Conservation (phyloP, 2,113 vertebrate genomes). For the Nibea coibor region DNA sequence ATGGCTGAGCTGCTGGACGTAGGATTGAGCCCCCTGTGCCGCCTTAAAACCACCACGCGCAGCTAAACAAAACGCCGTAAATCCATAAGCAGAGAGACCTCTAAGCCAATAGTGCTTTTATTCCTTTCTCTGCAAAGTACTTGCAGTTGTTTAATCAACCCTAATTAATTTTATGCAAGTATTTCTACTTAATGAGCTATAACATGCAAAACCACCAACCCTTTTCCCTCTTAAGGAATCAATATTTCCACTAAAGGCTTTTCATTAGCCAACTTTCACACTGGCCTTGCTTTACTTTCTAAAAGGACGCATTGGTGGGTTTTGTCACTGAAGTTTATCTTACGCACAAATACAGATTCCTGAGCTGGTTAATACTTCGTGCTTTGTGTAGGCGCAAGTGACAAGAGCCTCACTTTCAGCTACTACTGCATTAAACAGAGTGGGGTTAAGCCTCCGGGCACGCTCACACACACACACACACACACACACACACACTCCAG, state of each 20-base stretch:
- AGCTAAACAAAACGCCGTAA: conserved; percentile 3
- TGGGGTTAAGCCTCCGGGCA: conserved; percentile 30
- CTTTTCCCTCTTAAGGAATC: conserved; percentile 45
- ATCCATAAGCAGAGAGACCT: conserved; percentile 31
- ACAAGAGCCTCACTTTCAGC: conserved; percentile 28
- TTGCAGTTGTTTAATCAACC: conserved; percentile 51
- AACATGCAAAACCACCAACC: conserved; percentile 55
- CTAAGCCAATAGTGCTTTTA: conserved; percentile 12
- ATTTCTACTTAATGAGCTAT: conserved; percentile 65
- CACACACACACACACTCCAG: conserved; percentile 7
- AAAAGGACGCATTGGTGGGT: conserved; percentile 17
- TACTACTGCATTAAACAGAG: conserved; percentile 23
- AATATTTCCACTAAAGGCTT: conserved; percentile 64
- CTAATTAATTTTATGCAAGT: conserved; percentile 62
- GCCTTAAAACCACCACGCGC: conserved; percentile 11
- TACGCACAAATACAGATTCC: conserved; percentile 6
- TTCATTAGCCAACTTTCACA: conserved; percentile 42
- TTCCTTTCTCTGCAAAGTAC: conserved; percentile 37
- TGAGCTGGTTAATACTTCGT: neutral
- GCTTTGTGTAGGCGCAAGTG: conserved; percentile 29
- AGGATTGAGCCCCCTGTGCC: neutral
- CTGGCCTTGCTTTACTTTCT: neutral
- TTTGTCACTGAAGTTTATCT: conserved; percentile 8
- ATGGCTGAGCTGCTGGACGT: conserved; percentile 3
- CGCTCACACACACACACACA: conserved; percentile 26